Evolutionary conservation across 2,113 vertebrate species (phyloP), one percentile per base, ranked within the genome.

Genomic region (Notothenia rossii): DNA sequence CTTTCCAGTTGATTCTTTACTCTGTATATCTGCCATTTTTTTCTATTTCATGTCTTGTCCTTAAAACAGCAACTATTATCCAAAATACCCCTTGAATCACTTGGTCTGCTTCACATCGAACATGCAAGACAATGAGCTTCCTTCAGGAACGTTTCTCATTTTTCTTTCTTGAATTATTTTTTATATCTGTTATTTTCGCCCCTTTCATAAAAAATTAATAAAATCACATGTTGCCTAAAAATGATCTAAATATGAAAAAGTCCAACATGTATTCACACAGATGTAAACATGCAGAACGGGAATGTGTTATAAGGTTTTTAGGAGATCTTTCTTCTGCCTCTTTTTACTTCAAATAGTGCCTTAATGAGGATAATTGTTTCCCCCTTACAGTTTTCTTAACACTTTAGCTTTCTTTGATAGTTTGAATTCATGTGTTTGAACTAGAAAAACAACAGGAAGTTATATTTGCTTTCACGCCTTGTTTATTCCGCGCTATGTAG

Each of bases 381-480:
- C 29, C 29, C 29, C 29, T 55, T 15, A 7, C 45, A 25, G 13
- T 70, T 68, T 66, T 17, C 17, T 72, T 46, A 48, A 56, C 11
- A 65, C 77, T 5, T 56, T 1, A 36, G 20, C 20, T 67, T 51
- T 61, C 29, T 56, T 51, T 62, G 59, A 71, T 71, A 33, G 55
- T 75, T 72, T 70, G 20, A 70, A 71, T 15, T 20, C 5, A 40
- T 18, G 40, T 59, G 15, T 75, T 56, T 22, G 53, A 60, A 20
- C 18, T 7, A 18, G 40, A 60, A 10, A 51, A 54, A 13, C 45
- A 15, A 20, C 46, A 25, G 62, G 48, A 74, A 40, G 63, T 63
- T 18, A 62, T 18, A 51, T 72, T 67, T 45, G 58, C 48, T 79
- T 75, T 88, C 77, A 56, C 60, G 10, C 3, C 46, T 75, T 7